Conservation (phyloP, 1,140 invertebrate genomes). For the Coboldia fuscipes region DNA sequence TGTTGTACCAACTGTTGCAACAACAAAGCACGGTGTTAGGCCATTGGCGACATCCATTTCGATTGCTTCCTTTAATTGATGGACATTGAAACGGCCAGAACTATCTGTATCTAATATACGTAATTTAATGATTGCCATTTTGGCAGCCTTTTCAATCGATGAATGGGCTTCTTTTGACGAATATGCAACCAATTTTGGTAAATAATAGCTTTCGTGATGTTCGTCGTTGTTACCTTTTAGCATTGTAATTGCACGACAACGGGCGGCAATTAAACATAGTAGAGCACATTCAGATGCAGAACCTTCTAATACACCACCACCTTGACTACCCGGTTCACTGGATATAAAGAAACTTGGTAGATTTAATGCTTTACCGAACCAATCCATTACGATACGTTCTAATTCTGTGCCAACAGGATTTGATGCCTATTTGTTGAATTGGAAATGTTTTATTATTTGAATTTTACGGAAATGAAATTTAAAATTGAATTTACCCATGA, state of each 20-base stretch:
- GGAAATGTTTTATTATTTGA: no score
- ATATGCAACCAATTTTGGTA: conserved; percentile 70
- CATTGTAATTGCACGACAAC: conserved; percentile 47
- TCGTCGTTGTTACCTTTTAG: conserved; percentile 25
- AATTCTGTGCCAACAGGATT: conserved; percentile 70
- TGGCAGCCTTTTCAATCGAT: conserved; percentile 84
- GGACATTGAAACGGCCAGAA: conserved; percentile 52
- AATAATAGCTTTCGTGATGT: conserved; percentile 39
- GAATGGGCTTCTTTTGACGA: conserved; percentile 71
- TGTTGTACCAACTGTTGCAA: conserved; percentile 56
- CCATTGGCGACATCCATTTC: conserved; percentile 59
- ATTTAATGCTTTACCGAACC: conserved; percentile 33
- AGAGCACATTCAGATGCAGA: conserved; percentile 78
- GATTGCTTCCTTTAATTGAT: conserved; percentile 42
- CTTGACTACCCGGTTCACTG: conserved; percentile 29
- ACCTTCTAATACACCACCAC: conserved; percentile 59
- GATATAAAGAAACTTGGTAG: conserved; percentile 29
- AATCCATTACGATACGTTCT: conserved; percentile 54
- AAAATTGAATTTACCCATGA: conserved; percentile 52
- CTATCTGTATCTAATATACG: conserved; percentile 73
- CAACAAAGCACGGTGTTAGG: conserved; percentile 71
- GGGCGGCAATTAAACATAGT: conserved; percentile 58
- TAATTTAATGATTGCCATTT: conserved; percentile 75
- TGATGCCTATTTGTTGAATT: conserved; percentile 27
- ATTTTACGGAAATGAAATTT: conserved; percentile 3